Evolutionary conservation across 2,888 invertebrate species (phyloP).

Genomic region (Synergus laeviventris): DNA sequence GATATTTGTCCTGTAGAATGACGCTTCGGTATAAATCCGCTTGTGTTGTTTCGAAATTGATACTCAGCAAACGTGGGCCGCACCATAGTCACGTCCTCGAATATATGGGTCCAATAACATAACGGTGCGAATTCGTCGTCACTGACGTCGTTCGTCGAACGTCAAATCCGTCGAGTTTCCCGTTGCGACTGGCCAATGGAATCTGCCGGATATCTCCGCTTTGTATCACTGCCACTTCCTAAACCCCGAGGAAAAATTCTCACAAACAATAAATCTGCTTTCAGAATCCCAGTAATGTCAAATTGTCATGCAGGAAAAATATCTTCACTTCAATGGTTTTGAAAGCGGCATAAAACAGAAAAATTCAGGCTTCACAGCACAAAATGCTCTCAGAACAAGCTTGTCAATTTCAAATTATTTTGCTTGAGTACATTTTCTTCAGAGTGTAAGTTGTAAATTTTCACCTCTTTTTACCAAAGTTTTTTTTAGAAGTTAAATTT

Average conservation of each 20-base stretch:
- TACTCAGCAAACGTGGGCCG: slow-evolving; percentile 65
- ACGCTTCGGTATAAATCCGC: slow-evolving; percentile 67
- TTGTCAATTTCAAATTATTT: neutral
- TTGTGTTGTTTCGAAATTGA: slow-evolving; percentile 67
- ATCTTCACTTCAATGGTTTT: neutral
- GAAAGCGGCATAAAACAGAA: neutral
- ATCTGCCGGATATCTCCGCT: slow-evolving; percentile 27
- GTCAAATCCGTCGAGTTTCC: slow-evolving; percentile 17
- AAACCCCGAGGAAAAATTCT: slow-evolving; percentile 26
- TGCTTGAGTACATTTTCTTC: neutral
- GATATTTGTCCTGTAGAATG: slow-evolving; percentile 54
- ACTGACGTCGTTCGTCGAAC: slow-evolving; percentile 49
- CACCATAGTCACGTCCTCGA: slow-evolving; percentile 54
- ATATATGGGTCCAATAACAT: slow-evolving; percentile 59
- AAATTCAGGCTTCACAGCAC: too few species aligned
- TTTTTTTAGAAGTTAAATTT: neutral
- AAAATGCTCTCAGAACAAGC: too few species aligned
- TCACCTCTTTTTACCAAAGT: neutral
- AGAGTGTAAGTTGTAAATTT: neutral
- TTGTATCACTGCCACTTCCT: slow-evolving; percentile 32
- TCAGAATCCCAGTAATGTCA: neutral
- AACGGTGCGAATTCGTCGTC: slow-evolving; percentile 54
- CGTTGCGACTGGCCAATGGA: slow-evolving; percentile 8
- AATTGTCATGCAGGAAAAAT: slow-evolving; percentile 9
- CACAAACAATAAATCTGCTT: slow-evolving; percentile 22